Base-by-base conservation (phyloP, 1,140 invertebrate species). In the Aphelenchoides avenae region DNA sequence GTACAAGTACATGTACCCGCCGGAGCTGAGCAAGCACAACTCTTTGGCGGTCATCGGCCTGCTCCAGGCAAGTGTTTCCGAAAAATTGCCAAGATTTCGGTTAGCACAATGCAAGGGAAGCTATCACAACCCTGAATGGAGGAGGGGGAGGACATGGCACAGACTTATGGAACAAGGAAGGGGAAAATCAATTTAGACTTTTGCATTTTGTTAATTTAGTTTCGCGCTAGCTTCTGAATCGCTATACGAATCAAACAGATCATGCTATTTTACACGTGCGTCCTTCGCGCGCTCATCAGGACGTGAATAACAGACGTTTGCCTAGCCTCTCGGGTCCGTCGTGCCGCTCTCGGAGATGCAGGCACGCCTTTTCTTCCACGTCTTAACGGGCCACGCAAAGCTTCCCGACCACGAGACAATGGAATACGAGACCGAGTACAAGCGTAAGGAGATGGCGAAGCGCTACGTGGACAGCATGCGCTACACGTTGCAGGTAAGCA, bases 331-430 rank as follows among this genome's bases (percentile, higher is more conserved):
- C 5, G 80, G 81, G 27, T 69, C 80, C n/a, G 71, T 82, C n/a
- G 75, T 81, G 68, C 81, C 82, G 5, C 74, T 81, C 20, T 75
- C 79, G 13, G 82, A 83, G 65, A 73, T 83, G 34, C 82, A 83
- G 63, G 74, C 77, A 11, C 68, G 82, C 31, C 80, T 80, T 73
- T 79, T 75, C 36, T 61, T 70, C 43, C 57, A 61, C 22, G 50
- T 47, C 11, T 47, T 71, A 5, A 36, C 46, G 3, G 68, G 68
- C 1, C 26, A 54, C 1, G 39, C 37, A 18, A 41, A 53, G 29
- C 24, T 72, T 22, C 69, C 69, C 3, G 39, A 31, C 15, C 36
- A 41, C 24, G 41, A 42, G 43, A 52, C 51, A 36, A 71, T 71
- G 70, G 39, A 63, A 33, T 4, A 11, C 11, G 61, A 66, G 39